A percentile compares a stretch with the other conserved stretches of the same genome.
Conservation (phyloP, 2,888 invertebrate genomes). For the Melangyna quadrimaculata region DNA sequence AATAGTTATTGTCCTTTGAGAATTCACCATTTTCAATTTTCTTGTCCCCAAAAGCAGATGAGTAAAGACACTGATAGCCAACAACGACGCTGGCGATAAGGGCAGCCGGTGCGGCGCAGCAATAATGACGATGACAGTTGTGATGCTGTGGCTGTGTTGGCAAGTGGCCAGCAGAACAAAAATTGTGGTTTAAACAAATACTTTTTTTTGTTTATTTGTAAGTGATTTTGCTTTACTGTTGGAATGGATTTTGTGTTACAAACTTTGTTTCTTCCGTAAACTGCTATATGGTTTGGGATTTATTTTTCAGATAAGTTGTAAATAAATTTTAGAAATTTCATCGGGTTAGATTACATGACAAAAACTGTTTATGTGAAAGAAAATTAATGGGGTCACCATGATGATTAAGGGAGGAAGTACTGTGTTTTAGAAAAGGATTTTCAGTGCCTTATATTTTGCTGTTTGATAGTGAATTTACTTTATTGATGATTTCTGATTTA, state of each 20-base stretch:
- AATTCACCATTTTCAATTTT: conserved; percentile 62
- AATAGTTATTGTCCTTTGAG: conserved; percentile 52
- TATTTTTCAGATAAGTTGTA: neutral
- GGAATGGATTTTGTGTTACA: neutral
- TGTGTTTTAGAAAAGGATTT: no score
- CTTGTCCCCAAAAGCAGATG: conserved; percentile 40
- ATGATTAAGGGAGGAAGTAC: neutral
- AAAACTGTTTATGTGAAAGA: neutral
- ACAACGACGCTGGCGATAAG: neutral
- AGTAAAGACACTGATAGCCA: neutral
- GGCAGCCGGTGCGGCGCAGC: no score
- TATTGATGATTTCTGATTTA: no score
- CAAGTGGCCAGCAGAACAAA: conserved; percentile 63
- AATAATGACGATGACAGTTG: neutral
- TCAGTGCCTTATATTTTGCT: no score
- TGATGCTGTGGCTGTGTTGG: conserved; percentile 18
- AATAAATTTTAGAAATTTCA: neutral
- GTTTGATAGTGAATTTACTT: no score
- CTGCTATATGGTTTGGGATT: neutral
- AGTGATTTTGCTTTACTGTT: conserved; percentile 40
- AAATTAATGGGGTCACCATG: neutral
- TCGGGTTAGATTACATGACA: neutral
- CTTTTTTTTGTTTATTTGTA: conserved; percentile 39
- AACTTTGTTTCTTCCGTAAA: conserved; percentile 1
- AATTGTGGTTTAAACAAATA: conserved; percentile 51